Conservation (phyloP, 2,888 invertebrate species). For the Brachypalpus laphriformis region DNA sequence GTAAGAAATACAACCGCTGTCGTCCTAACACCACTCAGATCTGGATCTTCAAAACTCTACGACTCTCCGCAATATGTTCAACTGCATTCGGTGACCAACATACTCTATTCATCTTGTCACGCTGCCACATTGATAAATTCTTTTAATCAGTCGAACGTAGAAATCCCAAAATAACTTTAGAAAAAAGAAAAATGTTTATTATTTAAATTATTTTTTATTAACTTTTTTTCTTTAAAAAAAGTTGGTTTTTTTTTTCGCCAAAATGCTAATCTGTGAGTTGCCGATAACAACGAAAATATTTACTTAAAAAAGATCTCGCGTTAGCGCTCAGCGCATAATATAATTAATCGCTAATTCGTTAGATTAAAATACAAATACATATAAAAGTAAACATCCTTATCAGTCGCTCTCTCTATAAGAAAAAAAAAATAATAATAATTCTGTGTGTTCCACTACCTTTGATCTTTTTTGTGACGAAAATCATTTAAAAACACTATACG, state of each 20-base stretch:
- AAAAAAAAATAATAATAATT: neutral
- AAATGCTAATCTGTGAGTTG: constrained; percentile 62
- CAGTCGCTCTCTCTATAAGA: neutral
- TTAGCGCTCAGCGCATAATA: constrained; percentile 36
- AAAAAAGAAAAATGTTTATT: constrained; percentile 19
- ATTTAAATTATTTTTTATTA: constrained; percentile 19
- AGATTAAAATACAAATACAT: constrained; percentile 18
- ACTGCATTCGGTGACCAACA: constrained; percentile 29
- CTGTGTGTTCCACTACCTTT: constrained; percentile 10
- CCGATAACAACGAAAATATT: constrained; percentile 60
- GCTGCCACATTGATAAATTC: constrained; percentile 8
- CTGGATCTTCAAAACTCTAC: neutral
- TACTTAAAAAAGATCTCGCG: constrained; percentile 61
- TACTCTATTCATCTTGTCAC: neutral
- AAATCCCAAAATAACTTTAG: constrained; percentile 24
- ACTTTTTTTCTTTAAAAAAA: constrained; percentile 14
- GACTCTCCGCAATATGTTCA: constrained; percentile 16
- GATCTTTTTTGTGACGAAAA: constrained; percentile 42
- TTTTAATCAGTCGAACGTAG: constrained; percentile 1
- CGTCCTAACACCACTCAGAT: constrained; percentile 38
- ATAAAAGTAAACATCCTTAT: constrained; percentile 33
- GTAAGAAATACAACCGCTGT: constrained; percentile 28
- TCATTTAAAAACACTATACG: constrained; percentile 7
- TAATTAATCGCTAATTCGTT: constrained; percentile 18
- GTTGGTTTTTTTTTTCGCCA: neutral